Base-by-base conservation (phyloP, 92 coral and sea anemone genomes). In the Porites evermanni region DNA sequence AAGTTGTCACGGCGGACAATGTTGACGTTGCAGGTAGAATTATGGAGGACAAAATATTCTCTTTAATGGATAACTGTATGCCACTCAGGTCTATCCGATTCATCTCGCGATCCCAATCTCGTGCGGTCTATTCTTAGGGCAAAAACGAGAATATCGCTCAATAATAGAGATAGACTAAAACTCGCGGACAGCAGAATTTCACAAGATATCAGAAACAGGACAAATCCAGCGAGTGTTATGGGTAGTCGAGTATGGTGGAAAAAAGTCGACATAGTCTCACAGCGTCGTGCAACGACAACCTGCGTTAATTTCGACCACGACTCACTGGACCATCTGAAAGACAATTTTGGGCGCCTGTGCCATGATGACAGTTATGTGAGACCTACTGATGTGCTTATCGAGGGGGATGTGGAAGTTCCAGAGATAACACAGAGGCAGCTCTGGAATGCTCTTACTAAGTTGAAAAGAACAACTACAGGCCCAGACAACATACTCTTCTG, bases 321-420 rank as follows among this genome's bases (percentile, higher is more conserved):
- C 80, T 80, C 90, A 19, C 75, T 80, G 59, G 81, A 87, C 53
- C 58, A 53, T 0, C 86, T 87, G 24, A 87, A 87, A n/a, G 86
- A 87, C 66, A 72, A 79, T 60, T 87, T 79, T 72, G 86, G 65
- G 29, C 74, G 21, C 19, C 38, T 79, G 64, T 87, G 90, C 72
- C 19, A 29, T 61, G 90, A 87, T 72, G 54, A 87, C 38, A 32
- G 3, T 32, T 87, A 80, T 64, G 61, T 75, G 74, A 20, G 12
- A 14, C 74, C 74, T 70, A 19, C 68, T 67, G 89, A 86, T 72
- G 52, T 86, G 77, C 53, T 53, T 38, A 86, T 79, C 52, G 69
- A 58, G 71, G n/a, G n/a, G 17, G 70, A 65, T 65, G 70, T 65
- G 70, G 70, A 65, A 18, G 20, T 29, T 29, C 32, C 32, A 29